These are phyloP conservation scores for Enteromius trimaculatus DNA, from an alignment of 2,797 vertebrate genomes.

Conservation along the genomic window DNA sequence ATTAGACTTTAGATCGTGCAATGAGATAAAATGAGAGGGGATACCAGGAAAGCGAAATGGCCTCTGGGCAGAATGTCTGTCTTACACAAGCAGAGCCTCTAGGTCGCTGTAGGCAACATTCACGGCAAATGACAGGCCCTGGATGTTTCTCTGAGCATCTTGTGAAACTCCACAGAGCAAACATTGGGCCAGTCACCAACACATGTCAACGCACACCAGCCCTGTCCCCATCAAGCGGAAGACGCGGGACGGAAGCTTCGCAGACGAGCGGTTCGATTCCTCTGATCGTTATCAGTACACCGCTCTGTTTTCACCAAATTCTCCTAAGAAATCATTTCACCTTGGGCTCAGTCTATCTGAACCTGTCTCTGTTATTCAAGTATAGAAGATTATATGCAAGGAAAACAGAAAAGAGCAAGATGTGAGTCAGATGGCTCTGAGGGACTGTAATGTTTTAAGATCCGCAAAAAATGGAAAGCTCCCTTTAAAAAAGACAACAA, in stretches of 20 bases:
- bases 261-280: conserved; percentile 45
- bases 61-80: conserved; percentile 81
- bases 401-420: conserved; percentile 23
- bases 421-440: conserved; percentile 43
- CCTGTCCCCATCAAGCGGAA: conserved; percentile 40
- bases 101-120: conserved; percentile 81
- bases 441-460: conserved; percentile 39
- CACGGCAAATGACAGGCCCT: conserved; percentile 79
- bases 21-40: conserved; percentile 64
- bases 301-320: conserved; percentile 51
- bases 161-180: conserved; percentile 62
- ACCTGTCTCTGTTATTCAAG: conserved; percentile 48
- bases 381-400: conserved; percentile 43
- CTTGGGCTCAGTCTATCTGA: conserved; percentile 53
- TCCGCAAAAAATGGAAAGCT: conserved; percentile 49
- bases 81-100: conserved; percentile 82
- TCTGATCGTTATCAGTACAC: conserved; percentile 56
- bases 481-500: conserved; percentile 34
- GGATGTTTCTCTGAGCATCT: conserved; percentile 71
- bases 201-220: conserved; percentile 64
- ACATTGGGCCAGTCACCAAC: conserved; percentile 70
- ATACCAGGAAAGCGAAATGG: conserved; percentile 67
- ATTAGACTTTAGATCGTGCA: conserved; percentile 69
- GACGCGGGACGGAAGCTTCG: conserved; percentile 43
- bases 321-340: conserved; percentile 52